These are phyloP conservation scores for Periophthalmus modestus DNA, from an alignment of 2,113 vertebrate species.

Conservation along the genomic window DNA sequence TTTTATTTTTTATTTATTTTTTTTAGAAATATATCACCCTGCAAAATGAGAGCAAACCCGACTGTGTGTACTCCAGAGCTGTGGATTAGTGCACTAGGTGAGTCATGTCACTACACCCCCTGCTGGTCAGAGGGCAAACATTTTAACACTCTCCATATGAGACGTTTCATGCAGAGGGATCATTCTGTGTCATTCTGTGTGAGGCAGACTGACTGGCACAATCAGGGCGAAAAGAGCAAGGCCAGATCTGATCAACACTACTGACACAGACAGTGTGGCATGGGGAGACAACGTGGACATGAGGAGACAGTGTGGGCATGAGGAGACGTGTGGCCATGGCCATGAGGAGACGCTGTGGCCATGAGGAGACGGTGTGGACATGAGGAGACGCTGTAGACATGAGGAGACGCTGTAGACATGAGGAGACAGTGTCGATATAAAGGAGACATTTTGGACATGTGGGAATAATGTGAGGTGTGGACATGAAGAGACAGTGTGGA, in stretches of 20 bases:
- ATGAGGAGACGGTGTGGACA: background rate
- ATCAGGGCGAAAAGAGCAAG: background rate
- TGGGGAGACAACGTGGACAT: background rate
- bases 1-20: no score
- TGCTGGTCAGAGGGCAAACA: constrained; percentile 4
- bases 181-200: background rate
- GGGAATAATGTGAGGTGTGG: no score
- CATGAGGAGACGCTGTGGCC: no score
- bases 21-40: background rate
- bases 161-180: background rate
- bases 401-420: background rate
- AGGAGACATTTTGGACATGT: no score
- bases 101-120: background rate
- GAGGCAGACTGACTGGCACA: background rate
- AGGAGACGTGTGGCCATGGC: background rate
- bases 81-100: background rate
- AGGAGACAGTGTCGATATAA: no score
- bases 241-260: background rate
- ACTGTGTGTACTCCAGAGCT: background rate
- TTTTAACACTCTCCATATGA: background rate
- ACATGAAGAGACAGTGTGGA: no score
- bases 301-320: background rate
- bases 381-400: background rate
- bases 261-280: background rate
- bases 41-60: background rate